phyloP scores from a whole-genome alignment of 2,888 invertebrate species.

The Leucoptera coffeella region DNA sequence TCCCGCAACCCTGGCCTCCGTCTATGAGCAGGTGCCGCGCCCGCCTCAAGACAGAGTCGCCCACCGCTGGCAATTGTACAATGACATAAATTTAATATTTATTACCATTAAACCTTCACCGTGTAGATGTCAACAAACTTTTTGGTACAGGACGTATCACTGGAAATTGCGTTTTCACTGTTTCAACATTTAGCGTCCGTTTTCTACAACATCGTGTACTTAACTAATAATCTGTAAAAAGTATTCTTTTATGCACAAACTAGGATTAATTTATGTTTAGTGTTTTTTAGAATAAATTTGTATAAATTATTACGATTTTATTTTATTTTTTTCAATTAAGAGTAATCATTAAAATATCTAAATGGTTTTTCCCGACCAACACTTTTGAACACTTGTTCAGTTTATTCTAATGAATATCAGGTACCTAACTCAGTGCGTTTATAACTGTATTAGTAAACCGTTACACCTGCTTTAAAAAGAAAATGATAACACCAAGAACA shows the following conservation, averaged over 20 bases:
- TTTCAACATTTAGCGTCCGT: conserved; percentile 2
- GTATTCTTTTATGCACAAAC: conserved; percentile 24
- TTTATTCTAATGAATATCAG: too few species aligned
- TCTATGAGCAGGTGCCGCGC: conserved; percentile 38
- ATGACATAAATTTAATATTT: conserved; percentile 47
- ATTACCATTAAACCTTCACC: conserved; percentile 4
- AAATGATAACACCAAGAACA: too few species aligned
- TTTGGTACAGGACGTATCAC: too few species aligned
- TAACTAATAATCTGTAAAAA: conserved; percentile 32
- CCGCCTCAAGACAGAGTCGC: neutral
- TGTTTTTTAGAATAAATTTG: conserved; percentile 8
- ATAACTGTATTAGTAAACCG: too few species aligned
- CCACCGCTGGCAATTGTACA: conserved; percentile 25
- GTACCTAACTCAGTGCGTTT: too few species aligned
- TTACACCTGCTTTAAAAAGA: too few species aligned
- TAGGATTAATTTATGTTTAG: conserved; percentile 36
- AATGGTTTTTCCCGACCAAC: too few species aligned
- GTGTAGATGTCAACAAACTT: too few species aligned
- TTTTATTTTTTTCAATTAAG: too few species aligned
- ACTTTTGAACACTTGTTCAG: too few species aligned
- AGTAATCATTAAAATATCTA: too few species aligned
- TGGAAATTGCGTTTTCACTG: conserved; percentile 1
- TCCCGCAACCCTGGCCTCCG: conserved; percentile 83
- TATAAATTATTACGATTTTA: neutral
- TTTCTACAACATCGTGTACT: conserved; percentile 10